A percentile compares a stretch with the other conserved stretches of the same genome.
Conservation (phyloP, 2,888 invertebrate genomes). For the Carabus problematicus region DNA sequence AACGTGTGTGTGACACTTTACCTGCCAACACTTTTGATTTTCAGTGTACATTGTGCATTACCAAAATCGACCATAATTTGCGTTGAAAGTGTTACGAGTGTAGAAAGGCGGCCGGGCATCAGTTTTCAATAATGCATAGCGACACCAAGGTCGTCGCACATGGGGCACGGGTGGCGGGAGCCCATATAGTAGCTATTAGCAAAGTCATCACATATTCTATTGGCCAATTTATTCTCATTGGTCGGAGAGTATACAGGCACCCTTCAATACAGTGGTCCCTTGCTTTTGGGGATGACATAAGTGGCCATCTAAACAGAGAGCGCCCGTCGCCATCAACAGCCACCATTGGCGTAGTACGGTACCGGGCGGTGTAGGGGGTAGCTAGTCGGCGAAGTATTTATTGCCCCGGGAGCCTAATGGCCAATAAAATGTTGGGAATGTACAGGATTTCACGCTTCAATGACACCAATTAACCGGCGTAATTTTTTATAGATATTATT, state of each 20-base stretch:
- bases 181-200: constrained; percentile 24
- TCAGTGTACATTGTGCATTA: constrained; percentile 4
- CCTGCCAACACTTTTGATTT: not conserved
- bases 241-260: too few species aligned
- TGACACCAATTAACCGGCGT: constrained; percentile 29
- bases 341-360: too few species aligned
- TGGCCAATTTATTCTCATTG: constrained; percentile 25
- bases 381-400: too few species aligned
- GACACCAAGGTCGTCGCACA: constrained; percentile 17
- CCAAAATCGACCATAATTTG: constrained; percentile 8
- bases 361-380: too few species aligned
- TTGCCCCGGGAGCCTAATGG: constrained; percentile 9
- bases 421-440: constrained; percentile 18
- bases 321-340: too few species aligned
- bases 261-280: too few species aligned
- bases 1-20: not conserved
- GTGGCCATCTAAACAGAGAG: too few species aligned
- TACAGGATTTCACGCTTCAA: constrained; percentile 30
- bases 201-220: constrained; percentile 40
- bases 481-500: constrained; percentile 31
- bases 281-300: too few species aligned
- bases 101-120: constrained; percentile 11
- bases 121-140: constrained; percentile 28
- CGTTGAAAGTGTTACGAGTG: constrained; percentile 5
- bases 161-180: constrained; percentile 17